A percentile compares a stretch with the other conserved stretches of the same genome.
These are phyloP conservation scores for Parauchenoglanis punctatus DNA, from an alignment of 2,797 vertebrate genomes.

Conservation along the genomic window DNA sequence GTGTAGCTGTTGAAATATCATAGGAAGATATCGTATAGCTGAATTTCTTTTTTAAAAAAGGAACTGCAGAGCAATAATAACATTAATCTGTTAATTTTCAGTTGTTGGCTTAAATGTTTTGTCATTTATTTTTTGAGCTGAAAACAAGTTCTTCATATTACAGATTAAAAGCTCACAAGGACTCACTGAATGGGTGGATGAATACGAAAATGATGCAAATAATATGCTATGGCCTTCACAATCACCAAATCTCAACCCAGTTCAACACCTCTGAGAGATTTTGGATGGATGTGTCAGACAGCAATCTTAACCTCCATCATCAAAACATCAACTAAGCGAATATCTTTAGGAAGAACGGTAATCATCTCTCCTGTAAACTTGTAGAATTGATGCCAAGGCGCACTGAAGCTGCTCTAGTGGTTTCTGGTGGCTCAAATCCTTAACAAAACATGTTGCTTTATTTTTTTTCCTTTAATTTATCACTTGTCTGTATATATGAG, in stretches of 20 bases:
- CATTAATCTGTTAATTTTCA: not conserved
- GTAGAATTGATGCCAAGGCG: not conserved
- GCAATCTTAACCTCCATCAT: not conserved
- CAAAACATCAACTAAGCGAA: constrained; percentile 1
- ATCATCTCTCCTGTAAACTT: not conserved
- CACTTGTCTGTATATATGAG: constrained; percentile 13
- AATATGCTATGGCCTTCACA: not conserved
- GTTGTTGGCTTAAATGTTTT: not conserved
- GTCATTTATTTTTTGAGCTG: too few species aligned
- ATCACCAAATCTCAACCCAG: constrained; percentile 3
- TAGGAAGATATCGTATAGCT: not conserved
- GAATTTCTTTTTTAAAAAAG: not conserved
- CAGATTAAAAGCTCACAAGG: not conserved
- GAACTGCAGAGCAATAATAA: not conserved
- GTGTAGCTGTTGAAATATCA: not conserved
- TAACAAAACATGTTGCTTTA: constrained; percentile 11
- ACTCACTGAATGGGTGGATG: not conserved
- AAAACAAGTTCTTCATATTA: not conserved
- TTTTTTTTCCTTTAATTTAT: constrained; percentile 10
- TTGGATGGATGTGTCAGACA: not conserved
- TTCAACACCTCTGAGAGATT: not conserved
- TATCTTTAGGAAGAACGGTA: not conserved
- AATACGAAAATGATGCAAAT: not conserved
- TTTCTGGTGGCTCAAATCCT: not conserved
- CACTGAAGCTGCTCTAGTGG: not conserved